Conservation (phyloP, 2,113 vertebrate genomes). For the Prolemur simus region DNA sequence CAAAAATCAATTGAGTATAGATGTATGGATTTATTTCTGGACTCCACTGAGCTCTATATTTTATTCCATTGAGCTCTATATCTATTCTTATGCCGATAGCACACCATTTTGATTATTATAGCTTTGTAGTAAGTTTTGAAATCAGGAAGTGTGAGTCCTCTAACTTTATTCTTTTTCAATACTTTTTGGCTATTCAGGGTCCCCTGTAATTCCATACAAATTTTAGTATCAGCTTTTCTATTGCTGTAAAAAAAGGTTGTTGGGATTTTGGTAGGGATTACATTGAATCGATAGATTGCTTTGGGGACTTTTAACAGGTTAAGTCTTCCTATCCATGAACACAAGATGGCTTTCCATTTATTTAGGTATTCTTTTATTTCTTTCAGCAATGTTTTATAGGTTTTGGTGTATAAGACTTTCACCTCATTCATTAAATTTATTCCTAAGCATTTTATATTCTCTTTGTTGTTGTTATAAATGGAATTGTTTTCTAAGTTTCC, state of each 20-base stretch:
- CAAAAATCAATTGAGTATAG: background rate
- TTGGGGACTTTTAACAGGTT: background rate
- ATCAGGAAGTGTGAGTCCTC: background rate
- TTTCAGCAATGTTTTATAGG: background rate
- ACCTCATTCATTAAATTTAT: background rate
- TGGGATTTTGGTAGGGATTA: background rate
- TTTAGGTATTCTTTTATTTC: background rate
- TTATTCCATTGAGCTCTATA: background rate
- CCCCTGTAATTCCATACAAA: background rate
- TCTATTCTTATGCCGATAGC: background rate
- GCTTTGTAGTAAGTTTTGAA: background rate
- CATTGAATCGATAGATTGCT: background rate
- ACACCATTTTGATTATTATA: background rate
- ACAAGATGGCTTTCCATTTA: background rate
- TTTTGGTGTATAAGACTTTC: background rate
- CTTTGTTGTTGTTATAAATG: slow-evolving; percentile 15
- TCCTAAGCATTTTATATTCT: background rate
- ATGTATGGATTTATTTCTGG: background rate
- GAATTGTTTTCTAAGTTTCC: slow-evolving; percentile 27
- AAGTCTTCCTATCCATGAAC: background rate
- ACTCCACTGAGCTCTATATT: background rate
- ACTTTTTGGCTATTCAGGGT: background rate
- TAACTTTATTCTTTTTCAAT: background rate
- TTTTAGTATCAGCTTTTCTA: background rate
- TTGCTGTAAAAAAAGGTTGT: background rate